Base-by-base conservation (phyloP, 2,888 invertebrate genomes). In the Clanis bilineata region DNA sequence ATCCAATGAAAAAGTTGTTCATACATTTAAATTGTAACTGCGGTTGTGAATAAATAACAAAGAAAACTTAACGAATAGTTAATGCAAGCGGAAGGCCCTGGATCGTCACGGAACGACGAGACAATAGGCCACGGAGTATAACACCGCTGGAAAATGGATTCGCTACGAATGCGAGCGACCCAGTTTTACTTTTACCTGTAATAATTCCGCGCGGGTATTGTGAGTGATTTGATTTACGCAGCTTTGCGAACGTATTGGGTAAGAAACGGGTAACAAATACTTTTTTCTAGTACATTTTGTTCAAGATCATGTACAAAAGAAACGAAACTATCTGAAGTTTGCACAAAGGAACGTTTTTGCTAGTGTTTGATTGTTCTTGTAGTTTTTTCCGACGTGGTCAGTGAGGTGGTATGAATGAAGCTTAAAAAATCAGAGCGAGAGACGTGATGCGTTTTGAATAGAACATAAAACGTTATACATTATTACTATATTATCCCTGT, bases 81-180 rank as follows among this genome's bases (percentile, higher is more conserved):
- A 72, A 77, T 73, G 72, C 63, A 71, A 73, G 68, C 78, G 80
- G 80, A 80, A 77, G 79, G 74, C 73, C 72, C 63, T 62, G 68
- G 65, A 70, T 64, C 71, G 70, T 73, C 74, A 74, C 69, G 72
- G 71, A 69, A 69, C 66, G 61, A 68, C 64, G 68, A 80, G 75
- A 80, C 77, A 77, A 76, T 79, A 69, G 66, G 58, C 10, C 62
- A 59, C 63, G 57, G 60, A 69, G 71, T 69, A 72, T 67, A 68
- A 68, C 70, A 62, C 60, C 62, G 63, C 72, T 69, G 72, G 75
- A 75, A 78, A 85, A 80, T 82, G 77, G 76, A 86, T 83, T 79
- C 73, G 73, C 72, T 69, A 67, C 76, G 78, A 77, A 80, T 76
- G 74, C 74, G 76, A 79, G 68, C 77, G 83, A 81, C 85, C 86